Base-by-base conservation (phyloP, 2,888 invertebrate genomes). In the Trichopoda pennipes region DNA sequence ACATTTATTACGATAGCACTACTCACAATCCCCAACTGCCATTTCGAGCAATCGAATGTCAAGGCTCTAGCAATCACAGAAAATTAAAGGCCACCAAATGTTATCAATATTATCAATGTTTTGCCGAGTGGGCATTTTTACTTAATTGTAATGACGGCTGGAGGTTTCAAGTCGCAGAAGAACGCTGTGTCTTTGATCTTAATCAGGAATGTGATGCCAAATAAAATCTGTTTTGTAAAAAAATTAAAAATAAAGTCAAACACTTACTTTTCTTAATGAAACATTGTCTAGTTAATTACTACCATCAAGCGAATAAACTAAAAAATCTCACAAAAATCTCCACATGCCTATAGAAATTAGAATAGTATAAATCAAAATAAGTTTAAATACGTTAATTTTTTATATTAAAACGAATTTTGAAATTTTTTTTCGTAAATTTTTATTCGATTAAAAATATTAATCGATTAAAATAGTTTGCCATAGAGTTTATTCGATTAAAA, bases 31-130 rank as follows among this genome's bases (percentile, higher is more conserved):
- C 72, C 14, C 77, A 73, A 42, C 72, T 84, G 17, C 84, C 84
- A 9, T 84, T 75, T 64, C 80, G 74, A 42, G 66, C 84, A 1
- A 32, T 72, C 2, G 61, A 68, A n/a, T 84, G 84, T 35, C 53
- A 38, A 14, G 82, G 82, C 35, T 14, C 38, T 3, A 66, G 55
- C n/a, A 80, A 82, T 75, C 69, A 60, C 14, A 69, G 58, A 7
- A 66, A 76, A 17, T 78, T 84, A 49, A 53, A 83, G 51, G 85
- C 84, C 9, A 3, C 17, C 0, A 72, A 85, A 51, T 86, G 86
- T 69, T 60, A 66, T 17, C 78, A 84, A 74, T 86, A 84, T 12
- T 85, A 85, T 82, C 86, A 86, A 21, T 86, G 86, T 23, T 38
- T 84, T n/a, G 72, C 81, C 17, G 85, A 86, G 28, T 84, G 78